Evolutionary conservation across 2,113 vertebrate genomes (phyloP), one percentile per base, ranked within the genome.

Genomic region (Sinocyclocheilus anophthalmus): DNA sequence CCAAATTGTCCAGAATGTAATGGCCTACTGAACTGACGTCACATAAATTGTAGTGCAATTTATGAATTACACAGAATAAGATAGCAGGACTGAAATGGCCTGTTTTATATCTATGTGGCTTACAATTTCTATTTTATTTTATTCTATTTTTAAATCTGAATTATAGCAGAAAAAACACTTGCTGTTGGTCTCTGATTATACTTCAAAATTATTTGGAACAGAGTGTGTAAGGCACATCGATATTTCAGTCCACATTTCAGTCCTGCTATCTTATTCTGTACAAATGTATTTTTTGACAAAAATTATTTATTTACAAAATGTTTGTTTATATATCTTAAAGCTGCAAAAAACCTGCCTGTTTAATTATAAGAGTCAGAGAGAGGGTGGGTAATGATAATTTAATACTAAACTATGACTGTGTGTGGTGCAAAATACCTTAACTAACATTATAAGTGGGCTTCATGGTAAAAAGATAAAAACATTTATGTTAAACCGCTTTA

Each of bases 1-100:
- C 50, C 65, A 24, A 33, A 45, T 76, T 26, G 48, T 84, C 59
- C 22, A 75, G 50, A 11, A 5, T 37, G 57, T 70, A 48, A 76
- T 37, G 26, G 42, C 45, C 26, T 83, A 50, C 45, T 53, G 42
- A 83, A 70, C 67, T 73, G 63, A 72, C 26, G 30, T 81, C 77
- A 50, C 20, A 45, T 20, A 22, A 39, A n/a, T 61, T 73, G 37
- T 73, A 50, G 30, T 75, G 30, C 37, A 86, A 75, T 73, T 55
- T 86, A 61, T 75, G 67, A 50, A 57, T 48, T 69, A 9, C 1
- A 45, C 37, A 59, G 18, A 59, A n/a, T 20, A 42, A 79, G 22
- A 39, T 37, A 37, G 45, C 33, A 55, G 26, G 50, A 78, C 26
- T 10, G 50, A 57, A 78, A 50, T 33, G 50, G 12, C 11, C 69